Evolutionary conservation across 2,888 invertebrate species (phyloP), one percentile per base, ranked within the genome.

Genomic region (Esperia sulphurella): DNA sequence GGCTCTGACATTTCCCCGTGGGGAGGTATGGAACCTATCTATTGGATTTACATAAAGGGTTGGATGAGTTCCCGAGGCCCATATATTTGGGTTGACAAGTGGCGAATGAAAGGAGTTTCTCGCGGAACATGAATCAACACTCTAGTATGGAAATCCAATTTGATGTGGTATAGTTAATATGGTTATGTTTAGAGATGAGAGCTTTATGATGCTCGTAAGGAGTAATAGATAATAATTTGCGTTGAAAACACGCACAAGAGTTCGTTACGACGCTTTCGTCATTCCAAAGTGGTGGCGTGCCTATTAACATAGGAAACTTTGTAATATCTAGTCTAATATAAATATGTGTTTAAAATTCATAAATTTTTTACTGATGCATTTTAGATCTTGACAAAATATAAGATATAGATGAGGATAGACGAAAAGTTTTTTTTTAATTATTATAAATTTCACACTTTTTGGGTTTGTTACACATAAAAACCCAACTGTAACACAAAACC

Each of bases 41-140:
- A 71, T 71, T 62, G 62, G 58, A 76, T 75, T 74, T 70, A 67
- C 75, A 75, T 75, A 75, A 71, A 75, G 63, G 64, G 58, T 57
- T 63, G 52, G 48, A 56, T 54, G 55, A 59, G 51, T 55, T 57
- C 52, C 52, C 45, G 48, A 46, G 47, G 42, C 48, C 55, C 50
- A 53, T 55, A 65, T 59, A 59, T 69, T 63, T 60, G 57, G 53
- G 51, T 52, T 61, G 60, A 60, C 54, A 62, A 58, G 54, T 52
- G 52, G 43, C 40, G 39, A 52, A 40, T 42, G 42, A 49, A 30
- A 31, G 46, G 47, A 33, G 41, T 21, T 37, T 37, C 30, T 10
- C 39, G 9, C 28, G 21, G 48, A 39, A 51, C 47, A 44, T 14
- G 51, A 45, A 42, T 45, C 45, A 41, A 42, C 49, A 49, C 49